These are phyloP conservation scores for Slavum lentiscoides DNA, from an alignment of 2,888 invertebrate species.

Conservation along the genomic window DNA sequence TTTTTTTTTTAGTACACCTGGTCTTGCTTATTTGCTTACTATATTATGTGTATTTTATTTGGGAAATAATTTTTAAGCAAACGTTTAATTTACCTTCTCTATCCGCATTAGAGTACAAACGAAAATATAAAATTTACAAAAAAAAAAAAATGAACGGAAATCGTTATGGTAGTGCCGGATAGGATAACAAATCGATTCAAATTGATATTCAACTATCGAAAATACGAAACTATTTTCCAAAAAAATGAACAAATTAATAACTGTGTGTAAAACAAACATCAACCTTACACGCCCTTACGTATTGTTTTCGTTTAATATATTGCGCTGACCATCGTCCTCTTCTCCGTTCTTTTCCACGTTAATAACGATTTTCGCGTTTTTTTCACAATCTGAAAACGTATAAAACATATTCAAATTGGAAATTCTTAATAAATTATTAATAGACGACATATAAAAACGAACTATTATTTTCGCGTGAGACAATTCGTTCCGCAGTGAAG, in stretches of 20 bases:
- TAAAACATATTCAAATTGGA: background rate
- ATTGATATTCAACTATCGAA: too few relatives aligned
- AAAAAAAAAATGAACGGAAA: too few relatives aligned
- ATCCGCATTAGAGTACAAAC: too few relatives aligned
- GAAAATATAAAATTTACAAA: too few relatives aligned
- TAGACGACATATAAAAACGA: background rate
- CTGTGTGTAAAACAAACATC: background rate
- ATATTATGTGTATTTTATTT: too few relatives aligned
- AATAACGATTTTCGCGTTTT: background rate
- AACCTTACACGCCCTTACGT: slow-evolving; percentile 1
- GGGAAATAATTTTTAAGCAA: too few relatives aligned
- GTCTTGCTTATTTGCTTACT: too few relatives aligned
- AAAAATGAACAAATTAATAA: background rate
- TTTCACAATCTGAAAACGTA: slow-evolving; percentile 8
- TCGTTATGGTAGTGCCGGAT: too few relatives aligned
- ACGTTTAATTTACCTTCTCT: too few relatives aligned
- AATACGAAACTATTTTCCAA: too few relatives aligned
- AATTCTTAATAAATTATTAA: background rate
- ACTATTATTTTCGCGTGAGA: background rate
- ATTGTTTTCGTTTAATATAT: slow-evolving; percentile 22
- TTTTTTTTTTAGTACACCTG: too few relatives aligned
- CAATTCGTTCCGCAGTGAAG: background rate
- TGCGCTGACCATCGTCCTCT: slow-evolving; percentile 1
- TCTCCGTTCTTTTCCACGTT: background rate
- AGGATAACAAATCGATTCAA: too few relatives aligned